phyloP scores from a whole-genome alignment of 2,113 vertebrate species.

The Meles meles region DNA sequence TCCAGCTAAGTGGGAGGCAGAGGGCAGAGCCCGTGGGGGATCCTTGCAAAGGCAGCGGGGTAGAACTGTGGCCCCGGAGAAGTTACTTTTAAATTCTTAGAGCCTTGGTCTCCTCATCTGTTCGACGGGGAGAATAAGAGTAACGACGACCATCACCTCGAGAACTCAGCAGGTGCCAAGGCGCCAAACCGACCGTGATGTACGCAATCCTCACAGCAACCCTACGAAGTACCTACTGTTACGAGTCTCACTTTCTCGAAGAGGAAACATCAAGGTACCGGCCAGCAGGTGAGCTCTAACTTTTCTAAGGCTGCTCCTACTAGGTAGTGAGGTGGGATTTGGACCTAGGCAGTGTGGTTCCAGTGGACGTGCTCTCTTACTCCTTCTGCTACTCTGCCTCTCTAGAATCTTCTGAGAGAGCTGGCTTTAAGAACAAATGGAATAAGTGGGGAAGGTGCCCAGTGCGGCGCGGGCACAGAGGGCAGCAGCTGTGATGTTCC shows the following conservation, averaged over 20 bases:
- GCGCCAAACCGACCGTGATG: background rate
- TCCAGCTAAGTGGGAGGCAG: background rate
- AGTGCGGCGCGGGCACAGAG: background rate
- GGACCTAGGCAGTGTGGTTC: background rate
- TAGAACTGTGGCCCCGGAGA: background rate
- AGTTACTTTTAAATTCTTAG: background rate
- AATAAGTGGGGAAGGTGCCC: background rate
- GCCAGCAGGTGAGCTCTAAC: background rate
- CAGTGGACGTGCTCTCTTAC: background rate
- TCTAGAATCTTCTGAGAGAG: background rate
- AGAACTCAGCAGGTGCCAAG: background rate
- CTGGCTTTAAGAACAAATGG: background rate
- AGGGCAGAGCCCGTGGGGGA: background rate
- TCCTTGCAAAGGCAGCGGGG: background rate
- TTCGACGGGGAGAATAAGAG: background rate
- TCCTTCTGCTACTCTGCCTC: background rate
- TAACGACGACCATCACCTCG: accelerated
- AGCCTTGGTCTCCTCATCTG: background rate
- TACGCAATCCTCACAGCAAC: background rate
- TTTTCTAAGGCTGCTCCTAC: background rate
- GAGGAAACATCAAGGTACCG: background rate
- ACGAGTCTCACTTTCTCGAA: background rate
- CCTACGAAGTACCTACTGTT: accelerated
- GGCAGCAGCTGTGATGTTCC: background rate
- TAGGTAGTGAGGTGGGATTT: background rate